These are phyloP conservation scores for Caenorhabditis tropicalis DNA, from an alignment of 1,140 invertebrate species.

Conservation along the genomic window DNA sequence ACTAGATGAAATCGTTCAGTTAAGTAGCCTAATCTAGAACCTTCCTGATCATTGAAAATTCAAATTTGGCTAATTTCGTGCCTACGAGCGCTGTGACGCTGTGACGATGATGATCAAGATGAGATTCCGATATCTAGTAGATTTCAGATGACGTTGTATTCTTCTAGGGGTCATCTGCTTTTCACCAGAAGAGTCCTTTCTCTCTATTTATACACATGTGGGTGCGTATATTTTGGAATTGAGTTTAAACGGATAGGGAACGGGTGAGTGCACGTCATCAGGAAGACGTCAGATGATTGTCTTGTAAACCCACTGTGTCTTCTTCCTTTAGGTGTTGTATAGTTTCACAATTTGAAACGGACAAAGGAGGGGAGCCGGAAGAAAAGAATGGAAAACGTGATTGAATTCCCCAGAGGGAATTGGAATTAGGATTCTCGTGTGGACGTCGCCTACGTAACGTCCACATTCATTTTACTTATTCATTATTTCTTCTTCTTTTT, in stretches of 20 bases:
- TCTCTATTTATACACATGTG: too few species aligned
- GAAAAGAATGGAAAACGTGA: neutral
- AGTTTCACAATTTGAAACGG: neutral
- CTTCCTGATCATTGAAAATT: too few species aligned
- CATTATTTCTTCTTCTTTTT: neutral
- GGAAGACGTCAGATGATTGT: neutral
- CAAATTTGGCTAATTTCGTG: neutral
- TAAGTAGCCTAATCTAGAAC: neutral
- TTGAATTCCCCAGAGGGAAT: neutral
- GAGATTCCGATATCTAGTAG: too few species aligned
- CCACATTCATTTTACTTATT: neutral
- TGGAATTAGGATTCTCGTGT: neutral
- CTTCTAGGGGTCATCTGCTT: neutral
- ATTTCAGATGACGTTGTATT: too few species aligned
- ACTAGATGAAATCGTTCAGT: too few species aligned
- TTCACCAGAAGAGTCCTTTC: neutral
- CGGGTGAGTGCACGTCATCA: neutral
- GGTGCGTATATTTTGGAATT: neutral
- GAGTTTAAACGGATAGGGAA: neutral
- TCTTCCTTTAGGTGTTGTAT: neutral
- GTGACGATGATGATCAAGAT: neutral
- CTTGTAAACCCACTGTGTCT: neutral
- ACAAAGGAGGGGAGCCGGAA: neutral
- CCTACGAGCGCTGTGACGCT: neutral
- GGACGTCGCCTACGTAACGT: neutral